phyloP scores from a whole-genome alignment of 1,140 invertebrate species.

The Meteorus sp. region DNA sequence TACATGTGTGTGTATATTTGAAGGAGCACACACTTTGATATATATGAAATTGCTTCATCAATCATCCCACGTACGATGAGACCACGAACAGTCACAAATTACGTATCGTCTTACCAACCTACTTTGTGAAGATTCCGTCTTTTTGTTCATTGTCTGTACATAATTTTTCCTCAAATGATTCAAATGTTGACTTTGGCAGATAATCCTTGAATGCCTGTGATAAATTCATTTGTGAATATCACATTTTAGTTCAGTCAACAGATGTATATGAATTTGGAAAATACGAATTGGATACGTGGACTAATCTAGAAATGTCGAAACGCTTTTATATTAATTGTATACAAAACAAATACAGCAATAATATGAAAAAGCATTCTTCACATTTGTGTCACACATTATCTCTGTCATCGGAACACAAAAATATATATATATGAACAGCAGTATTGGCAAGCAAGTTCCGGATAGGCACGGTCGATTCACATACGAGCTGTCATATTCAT shows the following conservation, averaged over 20 bases:
- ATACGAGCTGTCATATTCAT: constrained; percentile 56
- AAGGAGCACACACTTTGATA: constrained; percentile 43
- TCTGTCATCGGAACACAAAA: neutral
- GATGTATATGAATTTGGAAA: no score
- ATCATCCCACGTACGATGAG: constrained; percentile 43
- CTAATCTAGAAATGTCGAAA: no score
- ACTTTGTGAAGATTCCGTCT: neutral
- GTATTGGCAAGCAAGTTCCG: constrained; percentile 21
- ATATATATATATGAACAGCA: neutral
- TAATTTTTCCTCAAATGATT: no score
- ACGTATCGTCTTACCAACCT: constrained; percentile 38
- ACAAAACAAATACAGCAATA: neutral
- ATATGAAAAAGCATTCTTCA: neutral
- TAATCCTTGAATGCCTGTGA: no score
- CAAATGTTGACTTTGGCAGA: no score
- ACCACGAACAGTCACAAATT: constrained; percentile 42
- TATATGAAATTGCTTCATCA: constrained; percentile 48
- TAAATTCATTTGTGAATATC: no score
- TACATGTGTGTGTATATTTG: constrained; percentile 40
- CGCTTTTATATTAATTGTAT: neutral
- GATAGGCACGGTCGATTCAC: constrained; percentile 23
- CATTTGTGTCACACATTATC: neutral
- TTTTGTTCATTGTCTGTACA: neutral
- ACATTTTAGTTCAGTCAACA: no score
- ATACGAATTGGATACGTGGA: no score